A percentile compares a stretch with the other conserved stretches of the same genome.
Conservation (phyloP, 92 coral and sea anemone genomes). For the Heteractis magnifica region DNA sequence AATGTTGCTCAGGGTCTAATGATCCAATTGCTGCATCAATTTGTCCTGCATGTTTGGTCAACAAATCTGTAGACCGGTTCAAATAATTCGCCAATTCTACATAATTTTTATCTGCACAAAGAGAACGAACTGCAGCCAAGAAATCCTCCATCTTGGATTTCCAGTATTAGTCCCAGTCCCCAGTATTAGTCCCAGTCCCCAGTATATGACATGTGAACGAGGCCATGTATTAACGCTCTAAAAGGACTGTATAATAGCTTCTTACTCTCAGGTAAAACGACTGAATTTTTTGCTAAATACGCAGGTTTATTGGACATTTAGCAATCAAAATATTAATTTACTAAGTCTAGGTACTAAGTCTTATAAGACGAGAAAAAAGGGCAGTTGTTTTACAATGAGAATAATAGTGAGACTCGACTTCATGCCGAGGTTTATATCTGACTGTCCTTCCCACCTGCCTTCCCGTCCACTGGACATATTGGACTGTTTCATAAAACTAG, state of each 20-base stretch:
- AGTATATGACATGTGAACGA: slow-evolving; percentile 9
- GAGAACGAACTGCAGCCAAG: slow-evolving; percentile 83
- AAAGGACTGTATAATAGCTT: neutral
- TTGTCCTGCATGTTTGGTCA: slow-evolving; percentile 84
- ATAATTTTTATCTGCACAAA: slow-evolving; percentile 94
- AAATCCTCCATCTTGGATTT: slow-evolving; percentile 96
- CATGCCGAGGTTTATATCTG: no score
- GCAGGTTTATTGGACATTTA: no score
- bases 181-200: slow-evolving; percentile 24
- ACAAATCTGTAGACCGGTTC: slow-evolving; percentile 81
- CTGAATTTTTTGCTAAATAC: no score
- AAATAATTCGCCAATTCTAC: slow-evolving; percentile 84
- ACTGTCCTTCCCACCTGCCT: no score
- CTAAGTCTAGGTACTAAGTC: no score
- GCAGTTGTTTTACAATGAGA: no score
- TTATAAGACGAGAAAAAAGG: no score
- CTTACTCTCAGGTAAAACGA: no score
- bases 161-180: slow-evolving; percentile 17
- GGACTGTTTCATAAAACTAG: neutral
- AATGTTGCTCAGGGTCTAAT: slow-evolving; percentile 95
- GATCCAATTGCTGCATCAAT: slow-evolving; percentile 94
- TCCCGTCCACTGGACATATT: no score
- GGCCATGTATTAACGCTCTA: neutral
- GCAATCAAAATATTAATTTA: no score
- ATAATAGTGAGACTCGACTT: no score